Conservation (phyloP, 2,797 vertebrate genomes). For the Falco berigora region DNA sequence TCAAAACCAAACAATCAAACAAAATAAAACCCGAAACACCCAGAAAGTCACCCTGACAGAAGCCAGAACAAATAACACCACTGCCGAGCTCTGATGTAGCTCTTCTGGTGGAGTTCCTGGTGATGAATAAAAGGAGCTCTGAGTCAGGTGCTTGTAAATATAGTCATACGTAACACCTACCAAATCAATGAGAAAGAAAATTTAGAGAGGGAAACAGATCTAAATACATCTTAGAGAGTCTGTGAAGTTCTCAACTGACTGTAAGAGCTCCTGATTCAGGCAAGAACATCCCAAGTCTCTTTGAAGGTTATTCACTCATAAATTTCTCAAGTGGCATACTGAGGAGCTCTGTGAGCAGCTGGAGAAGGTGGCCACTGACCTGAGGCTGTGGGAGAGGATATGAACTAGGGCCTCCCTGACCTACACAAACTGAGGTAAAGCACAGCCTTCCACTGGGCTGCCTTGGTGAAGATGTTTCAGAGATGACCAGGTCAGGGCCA, state of each 20-base stretch:
- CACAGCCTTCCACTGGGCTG: neutral
- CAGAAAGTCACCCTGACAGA: neutral
- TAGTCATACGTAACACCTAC: neutral
- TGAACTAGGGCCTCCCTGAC: neutral
- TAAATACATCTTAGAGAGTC: neutral
- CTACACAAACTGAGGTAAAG: neutral
- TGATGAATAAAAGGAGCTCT: conserved; percentile 39
- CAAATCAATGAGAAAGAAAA: neutral
- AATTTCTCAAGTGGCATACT: neutral
- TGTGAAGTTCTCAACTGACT: neutral
- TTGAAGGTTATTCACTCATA: neutral
- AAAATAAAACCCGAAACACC: neutral
- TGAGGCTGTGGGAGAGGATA: neutral
- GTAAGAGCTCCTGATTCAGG: neutral
- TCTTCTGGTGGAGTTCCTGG: conserved; percentile 30
- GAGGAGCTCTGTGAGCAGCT: neutral
- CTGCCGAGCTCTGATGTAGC: conserved; percentile 4
- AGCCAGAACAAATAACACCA: conserved; percentile 34
- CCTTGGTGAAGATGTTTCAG: neutral
- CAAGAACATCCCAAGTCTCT: neutral
- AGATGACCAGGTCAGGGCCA: neutral
- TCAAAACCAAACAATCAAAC: neutral
- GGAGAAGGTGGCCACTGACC: neutral
- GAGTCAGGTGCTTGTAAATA: conserved; percentile 38
- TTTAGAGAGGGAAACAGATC: neutral